Evolutionary conservation across 2,888 invertebrate genomes (phyloP).

Genomic region (Idaea dimidiata): DNA sequence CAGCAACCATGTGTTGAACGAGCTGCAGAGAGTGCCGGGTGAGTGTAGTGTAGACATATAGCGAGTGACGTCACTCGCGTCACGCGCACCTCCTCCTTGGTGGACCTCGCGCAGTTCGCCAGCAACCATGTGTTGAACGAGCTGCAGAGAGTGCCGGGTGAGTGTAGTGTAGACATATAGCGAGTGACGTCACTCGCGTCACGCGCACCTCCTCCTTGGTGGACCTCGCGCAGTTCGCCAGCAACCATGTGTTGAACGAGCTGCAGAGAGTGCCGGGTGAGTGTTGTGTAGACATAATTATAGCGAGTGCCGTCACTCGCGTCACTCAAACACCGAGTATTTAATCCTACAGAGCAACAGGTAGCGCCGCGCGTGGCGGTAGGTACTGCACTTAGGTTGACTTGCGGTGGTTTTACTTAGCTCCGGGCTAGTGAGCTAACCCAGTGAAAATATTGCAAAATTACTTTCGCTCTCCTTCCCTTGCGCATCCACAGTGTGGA

Average conservation of each 20-base stretch:
- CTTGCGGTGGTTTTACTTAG: no score
- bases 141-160: slow-evolving; percentile 77
- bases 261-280: neutral
- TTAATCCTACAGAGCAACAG: no score
- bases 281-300: slow-evolving; percentile 7
- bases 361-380: no score
- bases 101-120: slow-evolving; percentile 94
- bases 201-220: neutral
- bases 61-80: slow-evolving; percentile 93
- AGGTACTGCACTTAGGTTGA: no score
- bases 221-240: slow-evolving; percentile 4
- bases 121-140: slow-evolving; percentile 93
- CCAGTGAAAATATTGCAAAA: no score
- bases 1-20: slow-evolving; percentile 91
- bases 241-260: neutral
- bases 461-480: no score
- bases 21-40: slow-evolving; percentile 82
- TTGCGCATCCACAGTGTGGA: no score
- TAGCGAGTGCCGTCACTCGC: slow-evolving; percentile 13
- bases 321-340: neutral
- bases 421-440: no score
- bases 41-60: neutral
- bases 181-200: slow-evolving; percentile 14
- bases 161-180: slow-evolving; percentile 2
- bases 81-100: slow-evolving; percentile 93